Evolutionary conservation across 2,888 invertebrate genomes (phyloP).

Genomic region (Calliphora vomitoria): DNA sequence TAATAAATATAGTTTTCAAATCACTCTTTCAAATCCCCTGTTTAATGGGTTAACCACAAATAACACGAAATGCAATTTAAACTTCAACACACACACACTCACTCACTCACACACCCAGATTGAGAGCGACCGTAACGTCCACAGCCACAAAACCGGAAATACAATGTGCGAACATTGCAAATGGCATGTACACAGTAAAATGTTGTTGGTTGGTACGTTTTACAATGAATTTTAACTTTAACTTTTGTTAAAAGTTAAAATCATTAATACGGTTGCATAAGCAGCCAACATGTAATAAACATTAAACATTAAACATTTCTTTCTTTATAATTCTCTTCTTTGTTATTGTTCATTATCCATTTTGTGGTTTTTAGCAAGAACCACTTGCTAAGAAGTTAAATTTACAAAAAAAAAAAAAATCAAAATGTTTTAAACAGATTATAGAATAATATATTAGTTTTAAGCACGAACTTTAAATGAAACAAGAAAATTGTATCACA

Average conservation of each 20-base stretch:
- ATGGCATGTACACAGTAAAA: slow-evolving; percentile 15
- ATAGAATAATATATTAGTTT: slow-evolving; percentile 34
- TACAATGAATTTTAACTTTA: slow-evolving; percentile 43
- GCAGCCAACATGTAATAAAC: slow-evolving; percentile 42
- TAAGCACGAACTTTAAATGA: slow-evolving; percentile 37
- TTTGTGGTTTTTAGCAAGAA: background rate
- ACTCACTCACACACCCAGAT: background rate
- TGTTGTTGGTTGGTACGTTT: slow-evolving; percentile 13
- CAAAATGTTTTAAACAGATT: background rate
- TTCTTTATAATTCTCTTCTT: slow-evolving; percentile 9
- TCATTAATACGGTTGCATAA: slow-evolving; percentile 60
- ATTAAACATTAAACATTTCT: slow-evolving; percentile 36
- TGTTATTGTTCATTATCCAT: slow-evolving; percentile 47
- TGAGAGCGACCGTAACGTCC: background rate
- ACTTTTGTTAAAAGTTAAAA: slow-evolving; percentile 50
- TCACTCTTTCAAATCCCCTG: background rate
- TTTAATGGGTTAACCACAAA: background rate
- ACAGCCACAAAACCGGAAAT: slow-evolving; percentile 37
- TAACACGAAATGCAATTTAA: slow-evolving; percentile 25
- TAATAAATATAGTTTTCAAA: no score
- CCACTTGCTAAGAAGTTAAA: slow-evolving; percentile 5
- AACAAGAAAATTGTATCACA: slow-evolving; percentile 12
- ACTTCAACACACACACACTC: background rate
- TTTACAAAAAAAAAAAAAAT: background rate
- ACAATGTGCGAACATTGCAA: slow-evolving; percentile 49